Percentiles rank a stretch among this genome's conserved stretches.
These are phyloP conservation scores for Psophia crepitans DNA, from an alignment of 2,113 vertebrate species.

Conservation along the genomic window DNA sequence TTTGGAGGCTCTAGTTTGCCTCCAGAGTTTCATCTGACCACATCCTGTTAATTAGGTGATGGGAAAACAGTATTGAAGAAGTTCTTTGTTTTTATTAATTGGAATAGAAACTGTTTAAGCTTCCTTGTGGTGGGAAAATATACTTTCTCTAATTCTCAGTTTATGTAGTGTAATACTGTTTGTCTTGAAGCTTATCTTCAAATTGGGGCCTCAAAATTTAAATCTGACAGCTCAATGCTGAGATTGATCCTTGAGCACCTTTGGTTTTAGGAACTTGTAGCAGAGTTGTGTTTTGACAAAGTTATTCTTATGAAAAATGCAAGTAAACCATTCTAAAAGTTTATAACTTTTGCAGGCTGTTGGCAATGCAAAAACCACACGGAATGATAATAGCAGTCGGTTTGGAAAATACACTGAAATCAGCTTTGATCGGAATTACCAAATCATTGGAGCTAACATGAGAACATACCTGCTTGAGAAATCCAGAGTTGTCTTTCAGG, in stretches of 20 bases:
- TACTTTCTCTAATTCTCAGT: neutral
- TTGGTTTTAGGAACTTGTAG: neutral
- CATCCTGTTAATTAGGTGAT: neutral
- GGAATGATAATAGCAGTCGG: constrained; percentile 97
- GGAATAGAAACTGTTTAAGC: neutral
- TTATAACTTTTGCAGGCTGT: constrained; percentile 78
- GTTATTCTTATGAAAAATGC: neutral
- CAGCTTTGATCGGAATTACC: constrained; percentile 87
- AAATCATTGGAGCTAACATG: constrained; percentile 96
- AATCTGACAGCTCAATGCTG: neutral
- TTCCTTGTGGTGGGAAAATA: neutral
- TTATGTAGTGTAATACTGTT: neutral
- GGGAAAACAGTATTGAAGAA: neutral
- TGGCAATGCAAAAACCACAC: constrained; percentile 96
- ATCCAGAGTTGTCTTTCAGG: constrained; percentile 96
- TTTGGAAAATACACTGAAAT: constrained; percentile 99
- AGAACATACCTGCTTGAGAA: constrained; percentile 97
- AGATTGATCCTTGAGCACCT: neutral
- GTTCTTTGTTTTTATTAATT: neutral
- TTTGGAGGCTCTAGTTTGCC: neutral
- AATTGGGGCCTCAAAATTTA: neutral
- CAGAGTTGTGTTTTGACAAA: neutral
- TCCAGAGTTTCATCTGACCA: neutral
- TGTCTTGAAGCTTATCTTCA: neutral
- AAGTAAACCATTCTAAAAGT: neutral